phyloP scores from a whole-genome alignment of 2,888 invertebrate genomes.

The Bembecia ichneumoniformis region DNA sequence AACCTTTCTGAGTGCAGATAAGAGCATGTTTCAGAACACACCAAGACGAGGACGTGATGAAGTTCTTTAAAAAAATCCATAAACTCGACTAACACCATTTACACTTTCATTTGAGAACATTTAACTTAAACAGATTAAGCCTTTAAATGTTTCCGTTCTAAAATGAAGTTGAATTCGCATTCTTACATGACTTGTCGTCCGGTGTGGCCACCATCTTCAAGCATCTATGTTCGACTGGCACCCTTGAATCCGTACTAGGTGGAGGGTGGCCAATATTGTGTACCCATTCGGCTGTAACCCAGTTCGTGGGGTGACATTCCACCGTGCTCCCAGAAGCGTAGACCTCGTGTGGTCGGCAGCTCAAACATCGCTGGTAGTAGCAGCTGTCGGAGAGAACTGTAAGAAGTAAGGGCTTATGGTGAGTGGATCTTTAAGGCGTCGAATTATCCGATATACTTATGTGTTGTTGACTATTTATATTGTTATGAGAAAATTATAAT shows the following conservation, averaged over 20 bases:
- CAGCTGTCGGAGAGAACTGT: conserved; percentile 51
- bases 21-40: no score
- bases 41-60: no score
- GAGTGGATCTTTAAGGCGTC: no score
- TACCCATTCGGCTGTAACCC: conserved; percentile 58
- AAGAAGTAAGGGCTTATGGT: conserved; percentile 1
- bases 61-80: no score
- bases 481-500: no score
- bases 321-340: conserved; percentile 28
- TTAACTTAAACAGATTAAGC: no score
- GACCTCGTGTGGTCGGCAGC: conserved; percentile 45
- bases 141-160: no score
- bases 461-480: no score
- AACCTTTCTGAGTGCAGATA: no score
- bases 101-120: no score
- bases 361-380: conserved; percentile 49
- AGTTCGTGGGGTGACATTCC: conserved; percentile 49
- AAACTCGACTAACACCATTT: no score
- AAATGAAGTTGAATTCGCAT: neutral
- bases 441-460: no score
- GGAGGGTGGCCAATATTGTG: conserved; percentile 58
- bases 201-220: conserved; percentile 62
- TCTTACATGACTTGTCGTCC: conserved; percentile 58
- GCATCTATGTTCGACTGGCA: conserved; percentile 55
- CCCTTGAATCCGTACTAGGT: conserved; percentile 47